phyloP scores from a whole-genome alignment of 2,797 vertebrate species.

The Rhynchotus rufescens region DNA sequence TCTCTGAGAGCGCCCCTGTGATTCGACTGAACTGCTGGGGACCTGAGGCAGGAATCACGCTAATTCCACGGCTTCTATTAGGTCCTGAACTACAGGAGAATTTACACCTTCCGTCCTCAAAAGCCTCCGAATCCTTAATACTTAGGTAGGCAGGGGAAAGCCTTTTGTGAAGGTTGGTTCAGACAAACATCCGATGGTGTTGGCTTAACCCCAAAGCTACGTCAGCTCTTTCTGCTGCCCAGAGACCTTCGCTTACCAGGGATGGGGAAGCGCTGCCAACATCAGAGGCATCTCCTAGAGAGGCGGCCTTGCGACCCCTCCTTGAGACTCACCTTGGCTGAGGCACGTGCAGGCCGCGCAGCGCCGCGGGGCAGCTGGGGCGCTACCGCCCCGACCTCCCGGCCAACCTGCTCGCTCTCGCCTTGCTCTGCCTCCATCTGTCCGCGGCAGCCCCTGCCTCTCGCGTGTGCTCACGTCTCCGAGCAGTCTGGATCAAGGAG shows the following conservation, averaged over 20 bases:
- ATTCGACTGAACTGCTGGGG: background rate
- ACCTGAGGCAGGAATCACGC: background rate
- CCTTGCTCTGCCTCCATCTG: constrained; percentile 52
- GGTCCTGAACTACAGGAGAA: constrained; percentile 38
- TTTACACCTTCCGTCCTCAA: constrained; percentile 26
- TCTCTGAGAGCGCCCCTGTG: background rate
- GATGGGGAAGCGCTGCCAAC: constrained; percentile 55
- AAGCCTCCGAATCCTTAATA: constrained; percentile 13
- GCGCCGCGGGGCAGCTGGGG: constrained; percentile 33
- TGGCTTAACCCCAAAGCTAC: constrained; percentile 64
- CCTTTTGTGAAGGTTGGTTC: constrained; percentile 4
- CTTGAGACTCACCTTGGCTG: constrained; percentile 66
- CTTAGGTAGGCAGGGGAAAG: constrained; percentile 35
- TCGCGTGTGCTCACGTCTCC: background rate
- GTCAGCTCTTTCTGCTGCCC: constrained; percentile 65
- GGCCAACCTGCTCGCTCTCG: background rate
- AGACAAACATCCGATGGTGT: constrained; percentile 65
- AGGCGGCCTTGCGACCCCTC: background rate
- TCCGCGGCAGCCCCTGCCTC: constrained; percentile 6
- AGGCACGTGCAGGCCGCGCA: constrained; percentile 56
- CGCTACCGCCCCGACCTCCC: constrained; percentile 58
- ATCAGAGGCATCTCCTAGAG: constrained; percentile 20
- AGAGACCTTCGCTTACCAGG: constrained; percentile 53
- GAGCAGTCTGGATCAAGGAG: constrained; percentile 38
- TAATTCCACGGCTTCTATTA: background rate